Percentiles rank a stretch among this genome's conserved stretches.
These are phyloP conservation scores for Otis tarda DNA, from an alignment of 2,113 vertebrate species.

Conservation along the genomic window DNA sequence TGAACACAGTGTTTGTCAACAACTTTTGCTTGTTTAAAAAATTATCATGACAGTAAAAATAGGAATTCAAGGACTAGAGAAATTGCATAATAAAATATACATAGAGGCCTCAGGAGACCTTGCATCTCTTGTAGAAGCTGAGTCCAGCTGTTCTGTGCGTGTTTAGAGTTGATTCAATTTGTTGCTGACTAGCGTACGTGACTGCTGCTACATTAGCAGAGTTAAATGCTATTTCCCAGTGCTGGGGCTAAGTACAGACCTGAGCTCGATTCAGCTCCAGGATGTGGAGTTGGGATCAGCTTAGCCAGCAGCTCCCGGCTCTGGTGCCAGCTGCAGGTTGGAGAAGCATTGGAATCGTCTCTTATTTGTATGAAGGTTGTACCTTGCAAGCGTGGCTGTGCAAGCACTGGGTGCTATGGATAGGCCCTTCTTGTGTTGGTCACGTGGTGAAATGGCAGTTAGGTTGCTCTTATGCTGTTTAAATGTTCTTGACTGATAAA, in stretches of 20 bases:
- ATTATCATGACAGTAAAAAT: background rate
- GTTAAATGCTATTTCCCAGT: background rate
- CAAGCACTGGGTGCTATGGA: rapidly evolving
- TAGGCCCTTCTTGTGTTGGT: background rate
- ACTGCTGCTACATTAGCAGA: background rate
- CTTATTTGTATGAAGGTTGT: background rate
- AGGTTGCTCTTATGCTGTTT: background rate
- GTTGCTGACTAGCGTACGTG: rapidly evolving
- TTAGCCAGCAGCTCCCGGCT: background rate
- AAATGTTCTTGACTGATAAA: background rate
- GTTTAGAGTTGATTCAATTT: background rate
- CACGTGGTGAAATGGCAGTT: background rate
- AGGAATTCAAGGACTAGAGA: background rate
- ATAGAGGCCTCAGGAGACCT: background rate
- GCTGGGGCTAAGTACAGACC: background rate
- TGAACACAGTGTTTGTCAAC: background rate
- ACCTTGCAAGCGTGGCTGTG: background rate
- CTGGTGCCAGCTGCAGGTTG: background rate
- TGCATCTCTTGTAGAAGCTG: background rate
- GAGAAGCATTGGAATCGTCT: background rate
- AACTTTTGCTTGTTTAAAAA: background rate
- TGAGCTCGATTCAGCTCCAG: background rate
- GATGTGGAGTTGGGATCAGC: rapidly evolving
- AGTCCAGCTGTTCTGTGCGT: background rate
- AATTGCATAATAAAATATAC: background rate